A percentile compares a stretch with the other conserved stretches of the same genome.
Conservation (phyloP, 2,113 vertebrate genomes). For the Symphodus melops region DNA sequence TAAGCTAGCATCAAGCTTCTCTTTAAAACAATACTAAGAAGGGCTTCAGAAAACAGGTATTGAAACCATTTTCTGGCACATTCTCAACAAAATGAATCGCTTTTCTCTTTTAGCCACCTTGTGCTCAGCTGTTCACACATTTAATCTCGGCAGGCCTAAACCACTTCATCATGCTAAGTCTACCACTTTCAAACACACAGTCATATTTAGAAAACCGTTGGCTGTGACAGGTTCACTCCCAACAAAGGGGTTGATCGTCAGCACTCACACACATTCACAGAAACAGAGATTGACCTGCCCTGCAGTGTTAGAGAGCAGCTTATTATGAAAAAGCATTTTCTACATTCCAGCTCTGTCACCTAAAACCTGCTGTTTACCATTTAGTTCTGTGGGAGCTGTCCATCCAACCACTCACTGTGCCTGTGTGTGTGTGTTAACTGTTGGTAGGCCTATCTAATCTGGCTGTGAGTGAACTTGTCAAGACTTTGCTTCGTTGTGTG, state of each 20-base stretch:
- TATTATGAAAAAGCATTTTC: slow-evolving; percentile 73
- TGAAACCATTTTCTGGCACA: too few relatives aligned
- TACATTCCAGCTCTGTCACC: slow-evolving; percentile 71
- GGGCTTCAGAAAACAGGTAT: too few relatives aligned
- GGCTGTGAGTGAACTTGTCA: slow-evolving; percentile 61
- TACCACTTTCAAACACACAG: slow-evolving; percentile 38
- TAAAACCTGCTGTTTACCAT: slow-evolving; percentile 73
- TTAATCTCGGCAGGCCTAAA: slow-evolving; percentile 51
- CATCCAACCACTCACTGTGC: slow-evolving; percentile 41
- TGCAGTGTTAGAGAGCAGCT: slow-evolving; percentile 54
- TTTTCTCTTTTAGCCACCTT: slow-evolving; percentile 14
- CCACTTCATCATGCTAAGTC: slow-evolving; percentile 54
- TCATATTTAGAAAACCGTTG: neutral
- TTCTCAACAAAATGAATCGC: neutral
- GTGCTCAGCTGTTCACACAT: slow-evolving; percentile 39
- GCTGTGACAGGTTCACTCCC: slow-evolving; percentile 38
- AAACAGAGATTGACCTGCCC: slow-evolving; percentile 49
- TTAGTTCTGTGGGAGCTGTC: slow-evolving; percentile 67
- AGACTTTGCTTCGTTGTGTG: slow-evolving; percentile 37
- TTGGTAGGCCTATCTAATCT: slow-evolving; percentile 45
- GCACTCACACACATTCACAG: neutral
- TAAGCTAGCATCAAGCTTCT: too few relatives aligned
- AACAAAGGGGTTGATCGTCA: slow-evolving; percentile 7
- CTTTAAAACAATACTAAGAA: too few relatives aligned
- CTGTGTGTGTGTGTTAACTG: slow-evolving; percentile 44